Base-by-base conservation (phyloP, 2,888 invertebrate species). In the Hanleya hanleyi region DNA sequence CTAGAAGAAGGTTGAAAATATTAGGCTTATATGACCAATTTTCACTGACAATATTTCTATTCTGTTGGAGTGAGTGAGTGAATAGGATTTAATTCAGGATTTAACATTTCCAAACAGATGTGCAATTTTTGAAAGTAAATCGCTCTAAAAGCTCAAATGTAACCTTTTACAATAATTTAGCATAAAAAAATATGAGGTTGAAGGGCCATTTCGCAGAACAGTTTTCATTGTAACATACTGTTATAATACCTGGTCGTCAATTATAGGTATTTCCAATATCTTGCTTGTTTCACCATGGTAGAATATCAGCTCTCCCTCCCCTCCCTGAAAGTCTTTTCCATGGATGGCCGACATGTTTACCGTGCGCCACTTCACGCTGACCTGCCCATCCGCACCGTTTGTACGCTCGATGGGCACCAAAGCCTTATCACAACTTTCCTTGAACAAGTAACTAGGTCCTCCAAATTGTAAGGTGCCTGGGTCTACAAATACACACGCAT, bases 311-410 rank as follows among this genome's bases (percentile, higher is more conserved):
- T 88, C 89, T n/a, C 93, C 93, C 78, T 90, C 89, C 0, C 92
- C 92, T 0, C 92, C 92, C 26, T 88, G 83, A 81, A 91, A 93
- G 86, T 93, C 93, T 72, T 89, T 85, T 6, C 92, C 92, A 36
- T 89, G 89, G 38, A 92, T 89, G 1, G 93, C 93, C 2, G 92
- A 91, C 66, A 92, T 92, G 84, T 93, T 93, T 72, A 92, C 91
- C 0, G 93, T 93, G 77, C 90, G 90, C 92, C 92, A 93, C 69
- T 90, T 88, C 6, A 93, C 90, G 5, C 88, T 84, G 22, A 92
- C 90, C 35, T 90, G 89, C 1, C 93, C 93, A 75, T 93, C 93
- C 7, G 92, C 91, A 2, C 93, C 93, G 75, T 92, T 89, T 29
- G 85, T 85, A 41, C 93, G 84, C 15, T 85, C 75, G 0, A 93